Evolutionary conservation across 2,113 vertebrate species (phyloP).

Genomic region (Formicarius rufipectus): DNA sequence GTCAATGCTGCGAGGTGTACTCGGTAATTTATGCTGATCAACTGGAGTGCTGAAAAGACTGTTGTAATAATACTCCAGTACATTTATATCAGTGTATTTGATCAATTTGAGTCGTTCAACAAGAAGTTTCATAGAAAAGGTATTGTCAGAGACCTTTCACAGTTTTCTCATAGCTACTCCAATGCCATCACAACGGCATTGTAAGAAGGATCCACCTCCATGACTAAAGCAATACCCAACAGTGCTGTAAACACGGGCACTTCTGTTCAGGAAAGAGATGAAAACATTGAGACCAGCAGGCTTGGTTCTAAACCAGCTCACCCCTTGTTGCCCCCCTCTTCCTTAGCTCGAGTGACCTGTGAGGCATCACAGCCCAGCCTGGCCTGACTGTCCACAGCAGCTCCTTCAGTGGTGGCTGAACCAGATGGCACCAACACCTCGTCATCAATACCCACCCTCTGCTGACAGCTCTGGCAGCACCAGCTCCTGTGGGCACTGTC

Average conservation of each 20-base stretch:
- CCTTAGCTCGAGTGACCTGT: neutral
- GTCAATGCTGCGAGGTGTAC: neutral
- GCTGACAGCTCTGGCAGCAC: neutral
- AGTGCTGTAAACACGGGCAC: rapidly evolving
- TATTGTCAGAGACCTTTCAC: neutral
- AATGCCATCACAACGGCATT: neutral
- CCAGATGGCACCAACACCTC: rapidly evolving
- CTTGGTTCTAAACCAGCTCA: rapidly evolving
- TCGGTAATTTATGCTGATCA: constrained; percentile 53
- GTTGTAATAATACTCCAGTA: neutral
- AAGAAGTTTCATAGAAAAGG: neutral
- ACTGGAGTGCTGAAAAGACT: neutral
- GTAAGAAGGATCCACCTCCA: rapidly evolving
- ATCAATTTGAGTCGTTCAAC: neutral
- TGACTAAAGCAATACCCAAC: neutral
- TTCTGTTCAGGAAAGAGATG: rapidly evolving
- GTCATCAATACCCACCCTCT: rapidly evolving
- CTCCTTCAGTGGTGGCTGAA: rapidly evolving
- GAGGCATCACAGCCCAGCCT: neutral
- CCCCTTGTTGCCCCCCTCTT: neutral
- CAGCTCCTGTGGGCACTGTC: neutral
- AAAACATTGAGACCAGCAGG: rapidly evolving
- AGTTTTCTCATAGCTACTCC: neutral
- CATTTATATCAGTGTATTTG: neutral
- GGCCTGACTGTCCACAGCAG: neutral